These are phyloP conservation scores for Uropsilus gracilis DNA, from an alignment of 2,113 vertebrate genomes.

Conservation along the genomic window DNA sequence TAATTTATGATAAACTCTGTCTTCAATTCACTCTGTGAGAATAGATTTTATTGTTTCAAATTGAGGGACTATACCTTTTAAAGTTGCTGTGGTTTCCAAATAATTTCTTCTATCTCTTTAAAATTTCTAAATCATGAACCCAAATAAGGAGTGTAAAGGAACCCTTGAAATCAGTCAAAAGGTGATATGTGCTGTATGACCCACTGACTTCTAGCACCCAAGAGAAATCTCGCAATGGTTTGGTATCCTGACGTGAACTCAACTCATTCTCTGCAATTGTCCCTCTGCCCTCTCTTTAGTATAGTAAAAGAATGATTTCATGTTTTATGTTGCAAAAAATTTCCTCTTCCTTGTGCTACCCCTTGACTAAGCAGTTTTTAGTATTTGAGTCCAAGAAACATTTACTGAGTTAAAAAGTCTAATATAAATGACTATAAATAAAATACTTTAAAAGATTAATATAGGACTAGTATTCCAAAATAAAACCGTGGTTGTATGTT, in stretches of 20 bases:
- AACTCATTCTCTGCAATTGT: not conserved
- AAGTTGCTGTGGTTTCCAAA: slow-evolving; percentile 10
- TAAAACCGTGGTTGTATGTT: not conserved
- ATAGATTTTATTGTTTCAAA: slow-evolving; percentile 27
- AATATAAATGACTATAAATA: not conserved
- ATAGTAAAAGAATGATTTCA: slow-evolving; percentile 32
- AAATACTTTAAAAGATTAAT: not conserved
- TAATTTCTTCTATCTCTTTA: slow-evolving; percentile 39
- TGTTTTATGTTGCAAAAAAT: slow-evolving; percentile 22
- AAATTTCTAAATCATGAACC: slow-evolving; percentile 53
- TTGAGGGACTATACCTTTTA: not conserved
- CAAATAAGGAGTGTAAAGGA: slow-evolving; percentile 17
- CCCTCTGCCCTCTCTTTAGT: not conserved
- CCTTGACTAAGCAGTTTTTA: slow-evolving; percentile 49
- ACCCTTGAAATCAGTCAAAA: slow-evolving; percentile 16
- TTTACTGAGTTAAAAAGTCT: not conserved
- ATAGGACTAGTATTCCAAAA: not conserved
- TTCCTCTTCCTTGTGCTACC: slow-evolving; percentile 41
- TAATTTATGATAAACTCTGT: not conserved
- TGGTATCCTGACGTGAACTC: slow-evolving; percentile 34
- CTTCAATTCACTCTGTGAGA: not conserved
- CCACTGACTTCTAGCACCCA: slow-evolving; percentile 37
- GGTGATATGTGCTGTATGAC: slow-evolving; percentile 13
- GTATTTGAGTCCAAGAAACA: not conserved
- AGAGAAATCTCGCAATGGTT: slow-evolving; percentile 45